phyloP scores from a whole-genome alignment of 2,113 vertebrate genomes.

The Cinclus mexicanus region DNA sequence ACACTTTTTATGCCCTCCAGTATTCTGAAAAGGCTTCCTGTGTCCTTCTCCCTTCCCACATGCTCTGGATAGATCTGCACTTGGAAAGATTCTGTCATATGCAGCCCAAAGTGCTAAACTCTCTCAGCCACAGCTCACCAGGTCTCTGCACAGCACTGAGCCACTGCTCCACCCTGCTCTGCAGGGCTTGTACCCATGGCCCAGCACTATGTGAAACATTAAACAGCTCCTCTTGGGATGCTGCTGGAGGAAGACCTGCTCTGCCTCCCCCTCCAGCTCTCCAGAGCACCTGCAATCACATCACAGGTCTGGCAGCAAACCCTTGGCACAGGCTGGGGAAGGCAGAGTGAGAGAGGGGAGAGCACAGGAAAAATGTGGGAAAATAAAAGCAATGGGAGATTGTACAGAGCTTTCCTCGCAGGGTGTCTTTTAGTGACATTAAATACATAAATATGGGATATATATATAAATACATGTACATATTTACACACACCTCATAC shows the following conservation, averaged over 20 bases:
- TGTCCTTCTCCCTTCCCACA: background rate
- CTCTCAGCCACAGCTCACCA: background rate
- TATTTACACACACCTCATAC: background rate
- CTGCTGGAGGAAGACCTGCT: background rate
- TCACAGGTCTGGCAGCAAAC: background rate
- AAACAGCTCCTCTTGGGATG: background rate
- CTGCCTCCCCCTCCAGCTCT: background rate
- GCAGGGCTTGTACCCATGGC: background rate
- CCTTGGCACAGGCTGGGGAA: background rate
- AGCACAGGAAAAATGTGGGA: background rate
- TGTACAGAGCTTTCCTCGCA: background rate
- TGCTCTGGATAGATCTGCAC: background rate
- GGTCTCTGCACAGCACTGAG: background rate
- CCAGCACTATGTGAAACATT: accelerated
- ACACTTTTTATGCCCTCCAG: background rate
- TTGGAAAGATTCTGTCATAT: background rate
- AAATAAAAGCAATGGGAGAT: background rate
- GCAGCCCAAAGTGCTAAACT: background rate
- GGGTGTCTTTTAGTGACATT: background rate
- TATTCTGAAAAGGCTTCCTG: background rate
- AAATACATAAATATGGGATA: background rate
- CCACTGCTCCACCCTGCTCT: background rate
- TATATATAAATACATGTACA: background rate
- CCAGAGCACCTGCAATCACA: background rate
- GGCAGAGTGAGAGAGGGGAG: background rate